Conservation (phyloP, 2,888 invertebrate genomes). For the Ceratothoa steindachneri region DNA sequence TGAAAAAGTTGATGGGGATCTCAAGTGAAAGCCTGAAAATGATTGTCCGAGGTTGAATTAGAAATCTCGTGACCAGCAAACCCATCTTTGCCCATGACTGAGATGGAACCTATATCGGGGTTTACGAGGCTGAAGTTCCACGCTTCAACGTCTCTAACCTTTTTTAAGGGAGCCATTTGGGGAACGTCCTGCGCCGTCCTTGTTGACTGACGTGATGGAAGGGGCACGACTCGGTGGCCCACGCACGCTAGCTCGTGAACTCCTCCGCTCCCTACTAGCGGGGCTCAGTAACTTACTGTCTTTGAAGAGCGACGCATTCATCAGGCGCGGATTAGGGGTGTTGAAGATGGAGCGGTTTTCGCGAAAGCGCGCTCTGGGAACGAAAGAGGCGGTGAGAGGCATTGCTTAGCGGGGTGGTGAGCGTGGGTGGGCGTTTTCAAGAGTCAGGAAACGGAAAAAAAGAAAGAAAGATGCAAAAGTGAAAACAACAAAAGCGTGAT, state of each 20-base stretch:
- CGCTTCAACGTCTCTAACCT: slow-evolving; percentile 30
- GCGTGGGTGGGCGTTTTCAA: not conserved
- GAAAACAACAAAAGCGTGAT: not conserved
- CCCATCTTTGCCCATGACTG: slow-evolving; percentile 6
- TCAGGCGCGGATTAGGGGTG: slow-evolving; percentile 85
- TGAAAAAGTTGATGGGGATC: too few relatives aligned
- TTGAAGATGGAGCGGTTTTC: slow-evolving; percentile 90
- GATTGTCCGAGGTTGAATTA: not conserved
- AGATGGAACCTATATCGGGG: not conserved
- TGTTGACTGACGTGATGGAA: slow-evolving; percentile 47
- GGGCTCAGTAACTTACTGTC: slow-evolving; percentile 49
- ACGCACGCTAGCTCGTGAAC: slow-evolving; percentile 46
- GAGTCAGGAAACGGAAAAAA: not conserved
- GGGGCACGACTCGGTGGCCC: slow-evolving; percentile 42
- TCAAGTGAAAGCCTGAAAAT: too few relatives aligned
- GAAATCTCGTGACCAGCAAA: too few relatives aligned
- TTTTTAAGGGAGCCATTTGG: slow-evolving; percentile 42
- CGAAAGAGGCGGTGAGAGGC: not conserved
- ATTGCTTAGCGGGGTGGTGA: not conserved
- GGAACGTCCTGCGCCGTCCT: slow-evolving; percentile 27
- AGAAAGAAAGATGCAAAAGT: not conserved
- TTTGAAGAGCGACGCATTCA: slow-evolving; percentile 64
- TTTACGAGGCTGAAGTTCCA: slow-evolving; percentile 19
- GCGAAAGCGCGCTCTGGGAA: slow-evolving; percentile 76
- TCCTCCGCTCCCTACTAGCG: slow-evolving; percentile 44